These are phyloP conservation scores for Rhagonycha lutea DNA, from an alignment of 2,888 invertebrate species.

Conservation along the genomic window DNA sequence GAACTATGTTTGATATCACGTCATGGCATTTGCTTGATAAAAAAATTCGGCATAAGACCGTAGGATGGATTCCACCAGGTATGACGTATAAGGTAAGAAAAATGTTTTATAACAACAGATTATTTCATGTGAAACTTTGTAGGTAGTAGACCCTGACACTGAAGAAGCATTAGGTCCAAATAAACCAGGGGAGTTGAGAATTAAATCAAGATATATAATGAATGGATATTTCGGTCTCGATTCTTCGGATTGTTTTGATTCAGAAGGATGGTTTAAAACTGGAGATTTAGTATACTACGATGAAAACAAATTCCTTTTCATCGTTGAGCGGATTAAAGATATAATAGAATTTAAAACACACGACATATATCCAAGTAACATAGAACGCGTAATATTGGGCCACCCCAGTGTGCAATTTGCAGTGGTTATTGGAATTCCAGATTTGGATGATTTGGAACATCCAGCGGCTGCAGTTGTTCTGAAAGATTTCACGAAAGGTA, in stretches of 20 bases:
- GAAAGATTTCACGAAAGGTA: conserved; percentile 7
- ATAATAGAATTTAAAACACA: conserved; percentile 56
- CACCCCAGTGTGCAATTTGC: conserved; percentile 76
- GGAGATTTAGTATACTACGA: conserved; percentile 59
- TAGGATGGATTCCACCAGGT: neutral
- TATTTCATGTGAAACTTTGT: conserved; percentile 34
- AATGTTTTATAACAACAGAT: neutral
- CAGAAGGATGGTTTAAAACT: conserved; percentile 56
- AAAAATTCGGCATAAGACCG: neutral
- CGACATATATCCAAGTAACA: conserved; percentile 74
- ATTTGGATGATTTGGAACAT: conserved; percentile 69
- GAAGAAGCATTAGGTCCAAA: conserved; percentile 55
- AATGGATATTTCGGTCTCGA: conserved; percentile 57
- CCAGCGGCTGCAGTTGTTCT: conserved; percentile 67
- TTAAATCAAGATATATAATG: conserved; percentile 49
- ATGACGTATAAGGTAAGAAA: conserved; percentile 45
- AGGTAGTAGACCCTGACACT: conserved; percentile 57
- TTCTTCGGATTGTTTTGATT: conserved; percentile 51
- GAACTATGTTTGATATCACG: neutral
- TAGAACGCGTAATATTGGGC: conserved; percentile 70
- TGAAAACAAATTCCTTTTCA: conserved; percentile 53
- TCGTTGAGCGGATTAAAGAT: conserved; percentile 56
- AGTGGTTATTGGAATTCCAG: conserved; percentile 77
- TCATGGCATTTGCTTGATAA: neutral
- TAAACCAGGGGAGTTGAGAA: conserved; percentile 58